These are phyloP conservation scores for Cyphomyrus plagiostoma DNA, from an alignment of 2,113 vertebrate species.

Conservation along the genomic window DNA sequence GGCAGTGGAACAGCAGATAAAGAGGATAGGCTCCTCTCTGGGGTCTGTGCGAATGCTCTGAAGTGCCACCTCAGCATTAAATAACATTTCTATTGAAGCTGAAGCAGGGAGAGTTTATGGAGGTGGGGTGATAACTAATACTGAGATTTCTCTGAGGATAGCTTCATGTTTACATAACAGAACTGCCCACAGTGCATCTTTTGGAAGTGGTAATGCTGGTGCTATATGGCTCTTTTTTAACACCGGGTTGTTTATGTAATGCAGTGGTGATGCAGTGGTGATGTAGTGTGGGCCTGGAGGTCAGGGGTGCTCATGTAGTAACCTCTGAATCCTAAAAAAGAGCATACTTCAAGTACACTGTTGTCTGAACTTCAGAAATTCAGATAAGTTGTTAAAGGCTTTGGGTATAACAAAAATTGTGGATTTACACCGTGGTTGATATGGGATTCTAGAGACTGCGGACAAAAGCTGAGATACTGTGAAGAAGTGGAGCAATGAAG, in stretches of 20 bases:
- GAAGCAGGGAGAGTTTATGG: not conserved
- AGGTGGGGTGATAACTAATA: not conserved
- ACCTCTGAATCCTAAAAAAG: not conserved
- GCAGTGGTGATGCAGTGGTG: not conserved
- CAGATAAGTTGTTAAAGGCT: not conserved
- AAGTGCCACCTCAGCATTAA: not conserved
- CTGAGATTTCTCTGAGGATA: not conserved
- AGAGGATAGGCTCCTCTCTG: not conserved
- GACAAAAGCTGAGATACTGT: not conserved
- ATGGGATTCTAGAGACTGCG: not conserved
- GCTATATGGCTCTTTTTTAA: not conserved
- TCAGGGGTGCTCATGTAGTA: not conserved
- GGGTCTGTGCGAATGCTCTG: not conserved
- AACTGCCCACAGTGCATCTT: not conserved
- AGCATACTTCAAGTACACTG: not conserved
- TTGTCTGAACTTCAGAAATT: not conserved
- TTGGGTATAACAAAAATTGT: not conserved
- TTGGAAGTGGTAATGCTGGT: not conserved
- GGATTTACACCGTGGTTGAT: not conserved
- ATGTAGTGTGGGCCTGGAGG: not conserved
- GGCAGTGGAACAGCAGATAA: not conserved
- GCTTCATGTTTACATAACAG: not conserved
- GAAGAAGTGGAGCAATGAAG: not conserved
- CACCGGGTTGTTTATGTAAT: not conserved
- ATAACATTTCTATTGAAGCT: not conserved